Evolutionary conservation across 2,888 invertebrate species (phyloP), one percentile per base, ranked within the genome.

Genomic region (Apamea anceps): DNA sequence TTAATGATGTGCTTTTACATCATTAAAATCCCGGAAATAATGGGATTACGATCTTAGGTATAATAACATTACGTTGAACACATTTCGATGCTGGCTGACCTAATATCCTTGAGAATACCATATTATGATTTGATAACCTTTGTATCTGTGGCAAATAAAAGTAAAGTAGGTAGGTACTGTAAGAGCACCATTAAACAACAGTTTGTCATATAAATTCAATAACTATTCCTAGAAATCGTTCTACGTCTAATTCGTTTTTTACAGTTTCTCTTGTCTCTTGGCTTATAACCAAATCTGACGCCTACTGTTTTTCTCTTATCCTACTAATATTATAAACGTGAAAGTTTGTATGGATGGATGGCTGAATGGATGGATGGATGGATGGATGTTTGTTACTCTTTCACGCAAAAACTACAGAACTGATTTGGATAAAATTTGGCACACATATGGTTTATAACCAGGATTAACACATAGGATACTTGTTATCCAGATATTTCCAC

Each of bases 121-220:
- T n/a, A 77, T 45, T 32, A 32, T 65, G 65, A n/a, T 7, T 78
- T 78, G n/a, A 54, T 32, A 45, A 45, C 42, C 51, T 48, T 65
- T 57, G 28, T 63, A 45, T 72, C n/a, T 10, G 48, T 51, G 18
- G 42, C n/a, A n/a, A 79, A 79, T 79, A 80, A 79, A 79, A 79
- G 37, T 45, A 74, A 76, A 60, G n/a, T 57, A 45, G 42, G 3
- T 15, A 32, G 32, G 2, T 37, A n/a, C n/a, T 57, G 10, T 25
- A 25, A 25, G 8, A 57, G 25, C 1, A 10, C 21, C 25, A 25
- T 25, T 21, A 57, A 25, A 10, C 54, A 13, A 5, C 51, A 13
- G 51, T 51, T 18, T 25, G 25, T 57, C 25, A 0, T 57, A 57
- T 25, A 7, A 54, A 57, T 25, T 57, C 12, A n/a, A 57, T 57